phyloP scores from a whole-genome alignment of 2,113 vertebrate species.

The Pachyramphus minor region DNA sequence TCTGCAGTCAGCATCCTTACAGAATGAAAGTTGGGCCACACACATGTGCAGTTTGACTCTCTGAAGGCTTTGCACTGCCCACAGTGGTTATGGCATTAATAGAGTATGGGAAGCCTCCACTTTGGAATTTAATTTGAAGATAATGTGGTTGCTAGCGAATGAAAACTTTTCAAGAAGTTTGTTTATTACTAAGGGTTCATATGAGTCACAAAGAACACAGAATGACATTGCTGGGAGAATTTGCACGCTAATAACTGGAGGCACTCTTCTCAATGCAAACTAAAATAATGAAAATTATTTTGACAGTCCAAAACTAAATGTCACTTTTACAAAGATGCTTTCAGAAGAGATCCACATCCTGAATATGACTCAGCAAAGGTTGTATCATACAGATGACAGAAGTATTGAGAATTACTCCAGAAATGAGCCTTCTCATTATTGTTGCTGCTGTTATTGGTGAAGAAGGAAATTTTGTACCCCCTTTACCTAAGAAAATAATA shows the following conservation, averaged over 20 bases:
- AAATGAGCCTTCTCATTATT: background rate
- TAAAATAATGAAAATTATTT: slow-evolving; percentile 12
- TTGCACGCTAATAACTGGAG: background rate
- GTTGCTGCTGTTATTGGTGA: background rate
- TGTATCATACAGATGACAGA: background rate
- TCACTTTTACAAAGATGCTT: slow-evolving; percentile 11
- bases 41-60: rapidly evolving
- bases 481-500: background rate
- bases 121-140: background rate
- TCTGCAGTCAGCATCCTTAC: background rate
- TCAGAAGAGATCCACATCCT: background rate
- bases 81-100: background rate
- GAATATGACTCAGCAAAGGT: background rate
- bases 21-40: rapidly evolving
- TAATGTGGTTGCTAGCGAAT: background rate
- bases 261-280: background rate
- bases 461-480: background rate
- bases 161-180: background rate
- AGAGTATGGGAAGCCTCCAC: background rate
- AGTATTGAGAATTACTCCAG: background rate
- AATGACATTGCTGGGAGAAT: background rate
- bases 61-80: background rate
- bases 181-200: background rate
- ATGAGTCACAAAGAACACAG: background rate
- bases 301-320: background rate